Percentiles rank a stretch among this genome's conserved stretches.
Evolutionary conservation across 2,113 vertebrate species (phyloP).

Genomic region (Vimba vimba): DNA sequence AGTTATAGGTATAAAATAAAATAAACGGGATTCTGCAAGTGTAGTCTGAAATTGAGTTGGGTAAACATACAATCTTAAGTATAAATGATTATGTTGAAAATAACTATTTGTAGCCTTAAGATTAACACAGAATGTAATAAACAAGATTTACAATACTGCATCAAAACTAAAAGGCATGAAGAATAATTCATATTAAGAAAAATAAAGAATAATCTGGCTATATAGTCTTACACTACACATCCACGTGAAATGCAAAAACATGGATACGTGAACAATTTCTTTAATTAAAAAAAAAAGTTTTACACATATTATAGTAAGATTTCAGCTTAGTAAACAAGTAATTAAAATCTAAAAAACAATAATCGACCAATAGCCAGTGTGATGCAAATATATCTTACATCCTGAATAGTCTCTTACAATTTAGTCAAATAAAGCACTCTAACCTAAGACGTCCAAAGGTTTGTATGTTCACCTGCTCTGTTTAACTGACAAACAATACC

Average conservation of each 20-base stretch:
- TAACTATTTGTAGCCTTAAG: neutral
- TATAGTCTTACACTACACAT: too few species aligned
- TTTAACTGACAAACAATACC: slow-evolving; percentile 16
- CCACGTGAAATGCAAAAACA: too few species aligned
- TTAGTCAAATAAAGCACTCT: neutral
- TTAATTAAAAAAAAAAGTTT: too few species aligned
- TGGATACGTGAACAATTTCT: too few species aligned
- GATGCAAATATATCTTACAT: neutral
- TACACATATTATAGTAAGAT: too few species aligned
- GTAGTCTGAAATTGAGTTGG: neutral
- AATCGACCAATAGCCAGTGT: too few species aligned
- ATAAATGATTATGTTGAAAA: neutral
- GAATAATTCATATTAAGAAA: too few species aligned
- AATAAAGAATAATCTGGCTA: too few species aligned
- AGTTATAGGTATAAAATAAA: neutral
- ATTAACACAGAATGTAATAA: too few species aligned
- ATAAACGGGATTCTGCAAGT: neutral
- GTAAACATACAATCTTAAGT: neutral
- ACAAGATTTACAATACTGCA: neutral
- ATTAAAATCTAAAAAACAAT: too few species aligned
- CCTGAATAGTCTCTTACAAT: neutral
- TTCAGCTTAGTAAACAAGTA: too few species aligned
- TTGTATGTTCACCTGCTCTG: neutral
- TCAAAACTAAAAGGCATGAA: too few species aligned
- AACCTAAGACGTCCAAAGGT: neutral